A percentile compares a stretch with the other conserved stretches of the same genome.
Evolutionary conservation across 2,797 vertebrate genomes (phyloP).

Genomic region (Perdix hodgsoniae): DNA sequence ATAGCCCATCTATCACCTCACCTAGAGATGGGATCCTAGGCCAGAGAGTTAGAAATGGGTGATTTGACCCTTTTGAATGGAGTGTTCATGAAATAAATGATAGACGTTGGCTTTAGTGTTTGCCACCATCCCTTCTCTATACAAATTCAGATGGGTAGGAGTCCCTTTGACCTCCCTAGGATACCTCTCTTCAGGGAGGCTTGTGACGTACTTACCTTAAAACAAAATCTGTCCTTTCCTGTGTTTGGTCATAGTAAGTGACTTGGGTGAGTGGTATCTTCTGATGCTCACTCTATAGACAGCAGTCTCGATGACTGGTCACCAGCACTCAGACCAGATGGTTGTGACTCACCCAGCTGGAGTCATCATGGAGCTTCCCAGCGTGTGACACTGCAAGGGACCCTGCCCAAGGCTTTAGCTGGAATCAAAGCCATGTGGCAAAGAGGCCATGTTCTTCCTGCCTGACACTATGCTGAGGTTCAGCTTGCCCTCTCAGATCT

Average conservation of each 20-base stretch:
- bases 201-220: background rate
- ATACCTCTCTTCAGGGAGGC: background rate
- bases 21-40: background rate
- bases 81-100: background rate
- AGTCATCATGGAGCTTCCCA: background rate
- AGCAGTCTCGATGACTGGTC: background rate
- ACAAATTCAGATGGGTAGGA: background rate
- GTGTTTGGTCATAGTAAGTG: background rate
- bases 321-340: background rate
- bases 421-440: fast-evolving
- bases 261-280: background rate
- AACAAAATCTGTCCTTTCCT: background rate
- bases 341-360: background rate
- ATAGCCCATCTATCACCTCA: background rate
- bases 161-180: background rate
- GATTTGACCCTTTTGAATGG: background rate
- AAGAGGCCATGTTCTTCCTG: background rate
- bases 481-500: background rate
- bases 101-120: background rate
- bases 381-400: background rate
- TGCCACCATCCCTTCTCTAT: background rate
- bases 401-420: background rate
- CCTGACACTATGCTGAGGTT: background rate
- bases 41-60: background rate
- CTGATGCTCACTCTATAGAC: background rate